Percentiles rank a stretch among this genome's conserved stretches.
Conservation (phyloP, 2,113 vertebrate species). For the Notothenia rossii region DNA sequence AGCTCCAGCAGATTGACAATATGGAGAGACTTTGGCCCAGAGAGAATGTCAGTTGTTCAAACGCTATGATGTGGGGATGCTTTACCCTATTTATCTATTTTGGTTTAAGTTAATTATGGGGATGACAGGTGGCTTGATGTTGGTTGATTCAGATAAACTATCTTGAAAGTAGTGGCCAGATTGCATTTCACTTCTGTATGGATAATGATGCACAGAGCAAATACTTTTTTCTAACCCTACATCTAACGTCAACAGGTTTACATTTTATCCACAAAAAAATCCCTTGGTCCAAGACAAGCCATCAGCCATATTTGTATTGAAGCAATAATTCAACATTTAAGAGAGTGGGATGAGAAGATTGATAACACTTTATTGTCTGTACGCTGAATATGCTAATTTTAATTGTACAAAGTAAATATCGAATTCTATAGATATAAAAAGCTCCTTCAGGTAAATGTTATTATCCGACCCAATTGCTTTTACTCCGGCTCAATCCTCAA, state of each 20-base stretch:
- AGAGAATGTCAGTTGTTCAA: not conserved
- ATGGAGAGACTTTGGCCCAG: not conserved
- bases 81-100: not conserved
- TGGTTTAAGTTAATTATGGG: not conserved
- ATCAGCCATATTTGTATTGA: not conserved
- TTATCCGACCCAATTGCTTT: not conserved
- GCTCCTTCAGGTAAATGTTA: not conserved
- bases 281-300: not conserved
- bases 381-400: not conserved
- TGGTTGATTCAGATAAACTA: not conserved
- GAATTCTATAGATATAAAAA: not conserved
- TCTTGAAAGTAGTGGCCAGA: not conserved
- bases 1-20: conserved; percentile 20
- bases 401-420: not conserved
- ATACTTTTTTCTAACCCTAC: not conserved
- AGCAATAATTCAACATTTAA: not conserved
- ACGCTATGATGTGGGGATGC: not conserved
- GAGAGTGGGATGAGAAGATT: not conserved
- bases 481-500: not conserved
- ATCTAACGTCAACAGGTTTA: not conserved
- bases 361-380: not conserved
- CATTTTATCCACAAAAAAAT: not conserved
- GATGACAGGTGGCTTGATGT: not conserved
- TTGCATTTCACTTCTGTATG: not conserved
- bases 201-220: not conserved